phyloP scores from a whole-genome alignment of 1,140 invertebrate genomes.

The Nautilus pompilius region DNA sequence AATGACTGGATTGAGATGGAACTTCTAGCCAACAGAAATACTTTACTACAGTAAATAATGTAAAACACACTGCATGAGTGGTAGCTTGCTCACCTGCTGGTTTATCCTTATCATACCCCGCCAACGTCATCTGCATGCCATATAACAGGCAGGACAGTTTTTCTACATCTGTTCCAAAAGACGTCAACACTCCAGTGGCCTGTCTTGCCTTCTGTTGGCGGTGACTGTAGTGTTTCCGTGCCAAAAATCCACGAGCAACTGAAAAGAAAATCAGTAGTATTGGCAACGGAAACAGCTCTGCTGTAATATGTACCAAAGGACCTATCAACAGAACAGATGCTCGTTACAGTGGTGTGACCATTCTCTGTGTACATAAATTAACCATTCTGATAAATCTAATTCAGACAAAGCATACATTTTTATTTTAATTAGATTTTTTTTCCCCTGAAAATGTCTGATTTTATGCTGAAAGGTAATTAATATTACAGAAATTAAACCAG shows the following conservation, averaged over 20 bases:
- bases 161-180: constrained; percentile 9
- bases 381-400: no score
- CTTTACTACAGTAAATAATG: neutral
- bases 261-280: neutral
- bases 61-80: neutral
- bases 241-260: constrained; percentile 40
- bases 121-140: constrained; percentile 15
- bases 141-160: constrained; percentile 11
- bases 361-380: no score
- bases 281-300: neutral
- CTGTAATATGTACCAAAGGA: neutral
- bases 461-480: neutral
- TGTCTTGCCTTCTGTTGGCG: constrained; percentile 18
- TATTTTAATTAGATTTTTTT: neutral
- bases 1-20: constrained; percentile 2
- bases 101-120: constrained; percentile 15
- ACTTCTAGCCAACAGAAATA: neutral
- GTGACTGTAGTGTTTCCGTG: constrained; percentile 18
- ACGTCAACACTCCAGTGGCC: constrained; percentile 20
- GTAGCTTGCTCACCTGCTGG: constrained; percentile 14
- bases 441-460: neutral
- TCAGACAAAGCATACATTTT: neutral
- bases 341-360: neutral
- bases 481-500: neutral
- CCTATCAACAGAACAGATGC: neutral